Percentiles rank a stretch among this genome's conserved stretches.
These are phyloP conservation scores for Myotis planiceps DNA, from an alignment of 2,797 vertebrate species.

Conservation along the genomic window DNA sequence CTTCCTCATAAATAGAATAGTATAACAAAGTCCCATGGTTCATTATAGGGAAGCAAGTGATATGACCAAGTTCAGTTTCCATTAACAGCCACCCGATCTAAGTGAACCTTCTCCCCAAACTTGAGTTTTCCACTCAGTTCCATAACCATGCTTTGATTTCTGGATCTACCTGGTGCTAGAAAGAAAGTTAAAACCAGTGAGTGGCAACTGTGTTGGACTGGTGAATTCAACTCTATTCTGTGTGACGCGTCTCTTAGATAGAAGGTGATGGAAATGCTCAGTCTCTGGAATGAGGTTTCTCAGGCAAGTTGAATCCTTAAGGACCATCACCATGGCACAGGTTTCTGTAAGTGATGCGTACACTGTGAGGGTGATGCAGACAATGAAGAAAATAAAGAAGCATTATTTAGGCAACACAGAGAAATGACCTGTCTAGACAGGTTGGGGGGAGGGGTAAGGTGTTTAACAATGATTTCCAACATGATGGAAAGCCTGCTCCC, in stretches of 20 bases:
- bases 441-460: neutral
- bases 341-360: neutral
- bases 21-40: neutral
- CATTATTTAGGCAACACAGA: neutral
- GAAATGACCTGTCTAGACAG: constrained; percentile 4
- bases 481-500: neutral
- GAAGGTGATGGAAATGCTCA: neutral
- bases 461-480: neutral
- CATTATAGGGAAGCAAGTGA: neutral
- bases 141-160: neutral
- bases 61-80: neutral
- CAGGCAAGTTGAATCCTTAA: neutral
- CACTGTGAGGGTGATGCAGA: neutral
- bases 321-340: neutral
- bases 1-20: neutral
- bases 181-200: neutral
- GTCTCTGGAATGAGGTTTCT: constrained; percentile 11
- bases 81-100: neutral
- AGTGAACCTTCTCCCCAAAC: neutral
- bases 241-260: neutral
- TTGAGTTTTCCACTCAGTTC: neutral
- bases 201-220: neutral
- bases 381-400: constrained; percentile 7
- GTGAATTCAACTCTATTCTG: neutral
- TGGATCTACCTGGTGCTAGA: neutral